A percentile compares a stretch with the other conserved stretches of the same genome.
phyloP scores from a whole-genome alignment of 1,140 invertebrate genomes.

The Xylocopa sonorina region DNA sequence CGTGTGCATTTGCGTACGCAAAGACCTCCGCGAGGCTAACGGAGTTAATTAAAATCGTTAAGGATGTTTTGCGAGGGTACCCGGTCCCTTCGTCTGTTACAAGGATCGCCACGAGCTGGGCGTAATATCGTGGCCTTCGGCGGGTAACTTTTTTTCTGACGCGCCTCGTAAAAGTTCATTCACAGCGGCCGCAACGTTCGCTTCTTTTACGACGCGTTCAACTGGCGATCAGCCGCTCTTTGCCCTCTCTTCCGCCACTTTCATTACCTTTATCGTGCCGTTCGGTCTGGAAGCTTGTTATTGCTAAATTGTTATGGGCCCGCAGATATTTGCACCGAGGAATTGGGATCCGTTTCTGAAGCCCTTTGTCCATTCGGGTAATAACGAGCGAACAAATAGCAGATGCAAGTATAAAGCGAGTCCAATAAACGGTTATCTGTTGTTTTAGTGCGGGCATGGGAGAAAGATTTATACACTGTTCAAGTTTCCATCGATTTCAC shows the following conservation, averaged over 20 bases:
- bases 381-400: no score
- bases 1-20: constrained; percentile 65
- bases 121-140: constrained; percentile 16
- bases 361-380: no score
- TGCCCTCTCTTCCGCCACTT: neutral
- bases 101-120: constrained; percentile 35
- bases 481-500: no score
- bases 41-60: constrained; percentile 72
- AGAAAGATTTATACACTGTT: no score
- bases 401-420: no score
- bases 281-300: no score
- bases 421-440: no score
- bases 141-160: constrained; percentile 35
- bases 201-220: neutral
- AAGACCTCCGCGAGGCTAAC: constrained; percentile 58
- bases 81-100: constrained; percentile 55
- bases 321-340: no score
- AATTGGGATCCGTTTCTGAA: no score
- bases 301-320: no score
- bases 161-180: neutral
- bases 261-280: neutral
- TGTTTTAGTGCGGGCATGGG: no score
- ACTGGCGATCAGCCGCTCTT: neutral
- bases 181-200: neutral
- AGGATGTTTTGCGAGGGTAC: constrained; percentile 59